Evolutionary conservation across 2,113 vertebrate species (phyloP), one percentile per base, ranked within the genome.

Genomic region (Cochlearius cochlearius): DNA sequence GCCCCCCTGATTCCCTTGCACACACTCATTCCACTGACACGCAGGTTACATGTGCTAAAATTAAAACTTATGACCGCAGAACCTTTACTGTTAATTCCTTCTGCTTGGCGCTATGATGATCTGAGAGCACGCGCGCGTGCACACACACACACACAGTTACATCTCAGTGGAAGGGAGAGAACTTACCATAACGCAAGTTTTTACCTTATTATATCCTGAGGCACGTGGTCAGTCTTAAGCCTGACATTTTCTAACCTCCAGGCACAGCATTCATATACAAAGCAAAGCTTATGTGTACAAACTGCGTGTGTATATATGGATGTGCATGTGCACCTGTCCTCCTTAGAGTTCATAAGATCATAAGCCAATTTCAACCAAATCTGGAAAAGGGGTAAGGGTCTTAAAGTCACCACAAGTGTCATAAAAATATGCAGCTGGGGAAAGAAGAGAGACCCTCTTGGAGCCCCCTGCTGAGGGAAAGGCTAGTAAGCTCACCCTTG

Each of bases 401-500:
- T 90, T 90, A 63, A 86, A 88, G 29, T 53, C 86, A 94, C 36
- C 34, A 90, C 12, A 88, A 91, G 21, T 85, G 45, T 90, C 80
- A 86, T 38, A 94, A 89, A 91, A 90, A 79, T 87, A 91, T 2
- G 58, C 84, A 94, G 53, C 69, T 88, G 50, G 64, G 68, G 76
- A 92, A 97, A 94, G 86, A 87, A 92, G 81, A 93, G 79, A 96
- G 60, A 91, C 94, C 83, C 93, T 94, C 60, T 68, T 68, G 50
- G 88, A 96, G 83, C 75, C 75, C 86, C 79, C 79, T 92, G 63
- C 77, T 87, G 81, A 96, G 87, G 84, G 92, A 96, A 97, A 95
- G 95, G 87, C 92, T 93, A 91, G 77, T 87, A 91, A 96, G 94
- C 95, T 95, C 95, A 97, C 94, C 96, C 94, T 96, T 96, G 96